phyloP scores from a whole-genome alignment of 2,888 invertebrate genomes.

The Listrodromus nycthemerus region DNA sequence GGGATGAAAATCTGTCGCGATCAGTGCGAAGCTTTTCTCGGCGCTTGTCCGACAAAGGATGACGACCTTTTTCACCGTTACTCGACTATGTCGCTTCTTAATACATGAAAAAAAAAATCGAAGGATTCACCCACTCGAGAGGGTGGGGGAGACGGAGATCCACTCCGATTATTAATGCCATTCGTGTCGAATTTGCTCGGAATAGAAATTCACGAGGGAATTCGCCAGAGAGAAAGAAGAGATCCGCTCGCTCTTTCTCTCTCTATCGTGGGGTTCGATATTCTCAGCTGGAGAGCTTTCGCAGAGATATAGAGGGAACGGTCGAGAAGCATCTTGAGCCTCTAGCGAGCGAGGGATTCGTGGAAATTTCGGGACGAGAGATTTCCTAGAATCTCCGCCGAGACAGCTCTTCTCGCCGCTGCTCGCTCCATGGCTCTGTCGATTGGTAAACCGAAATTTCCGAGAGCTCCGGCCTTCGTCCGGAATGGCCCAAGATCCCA shows the following conservation, averaged over 20 bases:
- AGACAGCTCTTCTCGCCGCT: constrained; percentile 19
- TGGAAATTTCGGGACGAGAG: constrained; percentile 51
- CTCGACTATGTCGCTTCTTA: not conserved
- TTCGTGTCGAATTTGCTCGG: constrained; percentile 34
- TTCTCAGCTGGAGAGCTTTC: constrained; percentile 13
- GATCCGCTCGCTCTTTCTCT: not conserved
- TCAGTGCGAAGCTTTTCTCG: not conserved
- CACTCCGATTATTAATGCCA: constrained; percentile 54
- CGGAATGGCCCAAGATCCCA: constrained; percentile 27
- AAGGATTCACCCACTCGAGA: no score
- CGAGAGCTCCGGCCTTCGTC: constrained; percentile 29
- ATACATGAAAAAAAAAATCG: constrained; percentile 15
- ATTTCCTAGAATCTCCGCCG: constrained; percentile 48
- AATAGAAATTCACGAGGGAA: constrained; percentile 24
- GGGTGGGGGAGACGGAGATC: not conserved
- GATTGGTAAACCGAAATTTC: constrained; percentile 37
- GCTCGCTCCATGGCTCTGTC: constrained; percentile 5
- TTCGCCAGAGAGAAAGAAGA: constrained; percentile 23
- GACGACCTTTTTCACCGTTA: constrained; percentile 17
- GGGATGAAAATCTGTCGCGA: not conserved
- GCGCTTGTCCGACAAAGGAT: constrained; percentile 20
- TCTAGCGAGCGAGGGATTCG: constrained; percentile 48
- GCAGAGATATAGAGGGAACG: constrained; percentile 14
- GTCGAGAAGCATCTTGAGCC: constrained; percentile 26
- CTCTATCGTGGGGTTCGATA: constrained; percentile 29